A percentile compares a stretch with the other conserved stretches of the same genome.
These are phyloP conservation scores for Acipenser ruthenus DNA, from an alignment of 2,797 vertebrate species.

Conservation along the genomic window DNA sequence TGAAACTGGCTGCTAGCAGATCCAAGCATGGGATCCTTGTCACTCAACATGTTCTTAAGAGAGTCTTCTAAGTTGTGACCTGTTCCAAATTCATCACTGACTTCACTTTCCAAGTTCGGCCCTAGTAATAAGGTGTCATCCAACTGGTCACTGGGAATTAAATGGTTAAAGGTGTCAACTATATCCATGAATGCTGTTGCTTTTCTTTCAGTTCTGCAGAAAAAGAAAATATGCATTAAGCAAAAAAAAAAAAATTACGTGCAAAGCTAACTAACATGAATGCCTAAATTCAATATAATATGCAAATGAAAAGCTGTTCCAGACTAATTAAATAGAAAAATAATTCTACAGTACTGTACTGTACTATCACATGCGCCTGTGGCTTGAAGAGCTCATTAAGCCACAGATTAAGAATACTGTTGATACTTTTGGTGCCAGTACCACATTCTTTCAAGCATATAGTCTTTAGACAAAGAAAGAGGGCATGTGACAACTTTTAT, in stretches of 20 bases:
- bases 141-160: constrained; percentile 98
- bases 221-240: constrained; percentile 23
- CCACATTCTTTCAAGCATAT: too few relatives aligned
- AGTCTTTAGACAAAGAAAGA: too few relatives aligned
- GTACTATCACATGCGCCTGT: too few relatives aligned
- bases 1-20: constrained; percentile 94
- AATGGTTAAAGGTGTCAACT: constrained; percentile 97
- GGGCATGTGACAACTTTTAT: too few relatives aligned
- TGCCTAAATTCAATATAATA: background rate
- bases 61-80: constrained; percentile 82
- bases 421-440: too few relatives aligned
- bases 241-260: background rate
- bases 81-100: constrained; percentile 88
- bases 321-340: too few relatives aligned
- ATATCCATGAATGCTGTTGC: constrained; percentile 98
- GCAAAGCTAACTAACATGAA: too few relatives aligned
- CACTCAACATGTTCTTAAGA: constrained; percentile 98
- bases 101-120: constrained; percentile 95
- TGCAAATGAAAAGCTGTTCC: background rate
- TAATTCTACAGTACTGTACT: too few relatives aligned
- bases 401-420: too few relatives aligned
- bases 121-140: constrained; percentile 89
- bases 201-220: constrained; percentile 77
- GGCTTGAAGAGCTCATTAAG: too few relatives aligned
- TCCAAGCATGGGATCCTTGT: constrained; percentile 99